Base-by-base conservation (phyloP, 1,140 invertebrate species). In the Apis laboriosa region DNA sequence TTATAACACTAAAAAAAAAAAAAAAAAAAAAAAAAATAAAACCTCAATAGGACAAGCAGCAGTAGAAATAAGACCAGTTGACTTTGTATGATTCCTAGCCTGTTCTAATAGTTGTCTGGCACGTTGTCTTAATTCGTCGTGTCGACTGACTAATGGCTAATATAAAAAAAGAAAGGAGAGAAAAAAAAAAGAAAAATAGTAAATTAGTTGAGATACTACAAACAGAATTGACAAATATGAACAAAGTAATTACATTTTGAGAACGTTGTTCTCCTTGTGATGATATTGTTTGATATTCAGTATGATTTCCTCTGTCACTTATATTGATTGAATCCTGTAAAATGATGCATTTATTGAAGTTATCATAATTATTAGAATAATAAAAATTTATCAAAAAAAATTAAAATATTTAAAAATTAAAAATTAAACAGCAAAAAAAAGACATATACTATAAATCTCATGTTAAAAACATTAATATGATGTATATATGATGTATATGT, bases 71-170 rank as follows among this genome's bases (percentile, higher is more conserved):
- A 92, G 72, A 55, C 88, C 90, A 77, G 92, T 86, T 84, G 91
- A 91, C 78, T 94, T 95, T 63, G 96, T 96, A 90, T 98, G 97
- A 90, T 95, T 95, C 93, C 97, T 96, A 19, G 97, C 97, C 90
- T 98, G 97, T 93, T 99, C 98, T 87, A 99, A 95, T 93, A 99
- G 95, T 92, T 97, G 96, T 92, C 97, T 96, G 76, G 98, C 98
- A 94, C 97, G 95, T 95, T 99, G 98, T 93, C 97, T 97, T 88
- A 99, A 95, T 94, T 97, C 97, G 87, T 97, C 97, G 92, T 98
- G 97, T 61, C 97, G 96, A 88, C 96, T 96, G 90, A 97, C 92
- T 90, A 97, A 94, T 93, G 96, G 95, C 96, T 97, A 93, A 91
- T 92, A 89, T 80, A 92, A 92, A 60, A 49, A 43, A 17, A 58